phyloP scores from a whole-genome alignment of 2,888 invertebrate species.

The Brachynemurus nebulosus region DNA sequence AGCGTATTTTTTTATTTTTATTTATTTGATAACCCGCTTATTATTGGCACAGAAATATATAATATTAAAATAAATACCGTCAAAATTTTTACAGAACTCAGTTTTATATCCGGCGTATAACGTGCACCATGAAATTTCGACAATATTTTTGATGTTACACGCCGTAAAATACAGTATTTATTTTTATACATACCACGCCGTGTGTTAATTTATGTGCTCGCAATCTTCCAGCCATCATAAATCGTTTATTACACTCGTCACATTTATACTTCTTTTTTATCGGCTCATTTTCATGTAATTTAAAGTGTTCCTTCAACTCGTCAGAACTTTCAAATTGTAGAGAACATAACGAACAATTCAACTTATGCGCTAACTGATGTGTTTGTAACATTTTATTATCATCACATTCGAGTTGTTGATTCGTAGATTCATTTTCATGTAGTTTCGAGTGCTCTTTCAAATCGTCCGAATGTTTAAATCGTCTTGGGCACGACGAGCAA shows the following conservation, averaged over 20 bases:
- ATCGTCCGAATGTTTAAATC: not conserved
- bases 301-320: constrained; percentile 3
- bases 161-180: too few species aligned
- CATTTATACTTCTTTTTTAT: constrained; percentile 5
- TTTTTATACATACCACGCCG: too few species aligned
- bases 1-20: too few species aligned
- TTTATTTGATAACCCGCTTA: too few species aligned
- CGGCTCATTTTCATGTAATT: not conserved
- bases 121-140: too few species aligned
- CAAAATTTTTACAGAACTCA: too few species aligned
- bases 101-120: too few species aligned
- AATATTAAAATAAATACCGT: too few species aligned
- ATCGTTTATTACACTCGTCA: constrained; percentile 4
- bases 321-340: not conserved
- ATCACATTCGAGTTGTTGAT: too few species aligned
- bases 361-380: constrained; percentile 3
- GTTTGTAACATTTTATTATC: not conserved
- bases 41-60: too few species aligned
- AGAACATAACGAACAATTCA: constrained; percentile 5
- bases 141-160: too few species aligned
- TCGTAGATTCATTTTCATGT: too few species aligned
- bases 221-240: constrained; percentile 1
- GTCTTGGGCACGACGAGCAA: constrained; percentile 3
- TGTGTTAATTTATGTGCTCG: constrained; percentile 3
- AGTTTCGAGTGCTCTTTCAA: constrained; percentile 9